phyloP scores from a whole-genome alignment of 2,113 vertebrate genomes.

The Chaetodon auriga region DNA sequence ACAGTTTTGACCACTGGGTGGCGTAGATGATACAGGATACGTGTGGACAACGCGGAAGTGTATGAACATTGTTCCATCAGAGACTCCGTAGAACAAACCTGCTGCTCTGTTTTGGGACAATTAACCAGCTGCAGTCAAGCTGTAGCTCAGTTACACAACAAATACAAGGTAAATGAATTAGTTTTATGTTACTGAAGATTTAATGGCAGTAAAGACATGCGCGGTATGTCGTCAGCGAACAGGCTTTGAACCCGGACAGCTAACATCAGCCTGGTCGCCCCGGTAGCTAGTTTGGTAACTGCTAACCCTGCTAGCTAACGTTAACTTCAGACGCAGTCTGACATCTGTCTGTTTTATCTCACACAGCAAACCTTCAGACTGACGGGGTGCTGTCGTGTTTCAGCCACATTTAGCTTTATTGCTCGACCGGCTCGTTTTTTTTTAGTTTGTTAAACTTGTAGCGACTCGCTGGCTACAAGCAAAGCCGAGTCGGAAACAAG shows the following conservation, averaged over 20 bases:
- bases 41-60: slow-evolving; percentile 51
- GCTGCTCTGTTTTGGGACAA: slow-evolving; percentile 48
- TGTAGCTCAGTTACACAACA: background rate
- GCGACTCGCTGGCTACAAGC: background rate
- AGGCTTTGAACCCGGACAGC: background rate
- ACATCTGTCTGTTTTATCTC: background rate
- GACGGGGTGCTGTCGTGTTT: background rate
- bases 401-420: background rate
- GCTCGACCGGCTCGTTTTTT: background rate
- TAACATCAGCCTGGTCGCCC: slow-evolving; percentile 12
- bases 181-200: rapidly evolving
- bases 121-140: background rate
- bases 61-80: slow-evolving; percentile 26
- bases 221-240: rapidly evolving
- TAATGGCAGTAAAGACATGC: background rate
- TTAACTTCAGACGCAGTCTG: slow-evolving; percentile 36
- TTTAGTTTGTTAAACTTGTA: background rate
- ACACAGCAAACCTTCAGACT: background rate
- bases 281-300: slow-evolving; percentile 48
- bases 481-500: background rate
- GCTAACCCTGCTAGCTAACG: slow-evolving; percentile 64
- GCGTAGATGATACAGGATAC: background rate
- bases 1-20: slow-evolving; percentile 31
- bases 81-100: slow-evolving; percentile 60
- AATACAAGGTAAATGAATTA: slow-evolving; percentile 1